Evolutionary conservation across 2,113 vertebrate species (phyloP).

Genomic region (Chloropsis cyanopogon): DNA sequence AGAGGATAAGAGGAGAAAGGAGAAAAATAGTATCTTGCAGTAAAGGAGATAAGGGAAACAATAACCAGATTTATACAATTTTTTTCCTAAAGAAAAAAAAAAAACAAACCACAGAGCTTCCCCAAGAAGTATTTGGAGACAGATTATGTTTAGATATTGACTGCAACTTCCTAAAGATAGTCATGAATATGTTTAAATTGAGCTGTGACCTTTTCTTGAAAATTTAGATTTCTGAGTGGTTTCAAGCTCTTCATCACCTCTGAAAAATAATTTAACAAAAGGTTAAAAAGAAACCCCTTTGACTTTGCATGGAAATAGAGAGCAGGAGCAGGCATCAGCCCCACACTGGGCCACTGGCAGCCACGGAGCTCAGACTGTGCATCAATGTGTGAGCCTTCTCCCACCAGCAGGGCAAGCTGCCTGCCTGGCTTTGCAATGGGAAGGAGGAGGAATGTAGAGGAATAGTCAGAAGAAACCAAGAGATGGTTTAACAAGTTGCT

Average conservation of each 20-base stretch:
- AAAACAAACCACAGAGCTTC: not conserved
- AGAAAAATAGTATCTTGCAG: not conserved
- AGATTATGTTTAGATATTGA: not conserved
- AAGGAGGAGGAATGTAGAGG: not conserved
- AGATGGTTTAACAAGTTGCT: not conserved
- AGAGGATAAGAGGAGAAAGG: not conserved
- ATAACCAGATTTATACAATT: not conserved
- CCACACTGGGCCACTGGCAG: not conserved
- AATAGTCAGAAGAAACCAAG: not conserved
- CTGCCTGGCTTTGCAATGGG: not conserved
- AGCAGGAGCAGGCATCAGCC: not conserved
- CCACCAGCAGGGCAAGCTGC: not conserved
- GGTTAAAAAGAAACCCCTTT: not conserved
- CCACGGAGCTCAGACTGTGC: not conserved
- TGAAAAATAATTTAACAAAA: not conserved
- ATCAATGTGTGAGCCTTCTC: not conserved
- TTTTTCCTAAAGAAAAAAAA: not conserved
- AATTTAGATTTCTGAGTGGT: not conserved
- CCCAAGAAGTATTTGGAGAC: not conserved
- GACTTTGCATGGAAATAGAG: not conserved
- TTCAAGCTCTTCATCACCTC: not conserved
- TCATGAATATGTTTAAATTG: not conserved
- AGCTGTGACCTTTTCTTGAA: not conserved
- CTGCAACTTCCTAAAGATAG: not conserved
- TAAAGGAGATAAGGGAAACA: slow-evolving; percentile 2